Evolutionary conservation across 2,113 vertebrate species (phyloP).

Genomic region (Rattus rattus): DNA sequence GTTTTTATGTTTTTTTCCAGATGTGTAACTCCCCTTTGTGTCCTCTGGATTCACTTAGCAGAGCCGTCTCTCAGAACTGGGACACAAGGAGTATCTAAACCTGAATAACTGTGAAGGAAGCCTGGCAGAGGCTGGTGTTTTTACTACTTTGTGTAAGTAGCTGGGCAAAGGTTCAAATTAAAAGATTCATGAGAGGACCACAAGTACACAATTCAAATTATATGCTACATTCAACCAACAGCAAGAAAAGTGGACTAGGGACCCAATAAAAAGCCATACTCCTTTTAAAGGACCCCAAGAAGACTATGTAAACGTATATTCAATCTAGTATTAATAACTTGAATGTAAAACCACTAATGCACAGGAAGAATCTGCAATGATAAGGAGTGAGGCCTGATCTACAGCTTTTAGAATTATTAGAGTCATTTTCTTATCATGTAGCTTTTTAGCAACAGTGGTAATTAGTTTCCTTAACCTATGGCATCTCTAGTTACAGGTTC

Average conservation of each 20-base stretch:
- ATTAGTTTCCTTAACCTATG: not conserved
- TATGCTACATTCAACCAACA: not conserved
- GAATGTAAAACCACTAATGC: not conserved
- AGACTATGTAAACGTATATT: not conserved
- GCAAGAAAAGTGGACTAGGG: not conserved
- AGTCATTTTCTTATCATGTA: too few relatives aligned
- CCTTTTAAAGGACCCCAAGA: not conserved
- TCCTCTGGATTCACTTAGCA: not conserved
- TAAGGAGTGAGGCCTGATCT: too few relatives aligned
- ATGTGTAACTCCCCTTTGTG: not conserved
- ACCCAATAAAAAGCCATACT: not conserved
- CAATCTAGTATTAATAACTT: not conserved
- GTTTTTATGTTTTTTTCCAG: not conserved
- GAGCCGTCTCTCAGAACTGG: not conserved
- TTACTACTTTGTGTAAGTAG: not conserved
- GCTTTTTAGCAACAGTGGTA: not conserved
- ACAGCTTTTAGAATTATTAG: too few relatives aligned
- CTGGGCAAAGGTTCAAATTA: not conserved
- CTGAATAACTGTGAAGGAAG: rapidly evolving
- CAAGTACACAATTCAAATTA: too few relatives aligned
- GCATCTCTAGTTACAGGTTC: not conserved
- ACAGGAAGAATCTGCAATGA: too few relatives aligned
- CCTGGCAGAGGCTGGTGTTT: too few relatives aligned
- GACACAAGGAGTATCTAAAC: not conserved
- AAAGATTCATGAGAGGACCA: not conserved